phyloP scores from a whole-genome alignment of 2,113 vertebrate genomes.

The Pangasianodon gigas region DNA sequence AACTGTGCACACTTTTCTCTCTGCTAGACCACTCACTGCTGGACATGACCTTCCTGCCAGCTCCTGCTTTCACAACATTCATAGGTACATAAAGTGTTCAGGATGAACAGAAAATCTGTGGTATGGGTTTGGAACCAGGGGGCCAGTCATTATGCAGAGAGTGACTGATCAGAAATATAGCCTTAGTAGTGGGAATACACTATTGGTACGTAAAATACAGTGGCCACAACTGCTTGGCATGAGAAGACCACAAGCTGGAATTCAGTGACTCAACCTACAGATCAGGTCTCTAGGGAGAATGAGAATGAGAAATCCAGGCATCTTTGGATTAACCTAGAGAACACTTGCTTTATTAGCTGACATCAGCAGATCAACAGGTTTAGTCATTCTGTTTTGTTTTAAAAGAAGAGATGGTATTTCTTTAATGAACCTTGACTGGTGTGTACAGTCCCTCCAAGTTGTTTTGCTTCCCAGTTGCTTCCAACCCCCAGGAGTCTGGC shows the following conservation, averaged over 20 bases:
- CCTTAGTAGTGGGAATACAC: not conserved
- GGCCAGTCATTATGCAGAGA: not conserved
- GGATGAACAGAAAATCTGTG: not conserved
- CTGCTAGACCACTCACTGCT: slow-evolving; percentile 38
- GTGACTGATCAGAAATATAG: slow-evolving; percentile 11
- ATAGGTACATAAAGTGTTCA: slow-evolving; percentile 35
- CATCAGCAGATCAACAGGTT: slow-evolving; percentile 38
- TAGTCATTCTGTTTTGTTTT: slow-evolving; percentile 42
- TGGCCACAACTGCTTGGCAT: not conserved
- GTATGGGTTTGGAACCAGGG: not conserved
- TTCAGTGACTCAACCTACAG: slow-evolving; percentile 25
- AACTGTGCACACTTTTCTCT: slow-evolving; percentile 19
- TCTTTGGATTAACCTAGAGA: slow-evolving; percentile 31
- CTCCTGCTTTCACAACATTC: slow-evolving; percentile 32
- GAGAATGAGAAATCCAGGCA: not conserved
- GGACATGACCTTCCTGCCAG: slow-evolving; percentile 38
- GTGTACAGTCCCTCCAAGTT: slow-evolving; percentile 21
- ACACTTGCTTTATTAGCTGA: slow-evolving; percentile 34
- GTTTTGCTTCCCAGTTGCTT: slow-evolving; percentile 34
- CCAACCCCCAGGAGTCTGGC: slow-evolving; percentile 22
- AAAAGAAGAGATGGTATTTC: slow-evolving; percentile 49
- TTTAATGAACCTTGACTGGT: slow-evolving; percentile 56
- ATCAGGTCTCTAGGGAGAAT: slow-evolving; percentile 15
- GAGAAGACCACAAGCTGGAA: not conserved
- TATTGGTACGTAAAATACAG: not conserved